These are phyloP conservation scores for Malthinus seriepunctatus DNA, from an alignment of 2,888 invertebrate genomes.

Conservation along the genomic window DNA sequence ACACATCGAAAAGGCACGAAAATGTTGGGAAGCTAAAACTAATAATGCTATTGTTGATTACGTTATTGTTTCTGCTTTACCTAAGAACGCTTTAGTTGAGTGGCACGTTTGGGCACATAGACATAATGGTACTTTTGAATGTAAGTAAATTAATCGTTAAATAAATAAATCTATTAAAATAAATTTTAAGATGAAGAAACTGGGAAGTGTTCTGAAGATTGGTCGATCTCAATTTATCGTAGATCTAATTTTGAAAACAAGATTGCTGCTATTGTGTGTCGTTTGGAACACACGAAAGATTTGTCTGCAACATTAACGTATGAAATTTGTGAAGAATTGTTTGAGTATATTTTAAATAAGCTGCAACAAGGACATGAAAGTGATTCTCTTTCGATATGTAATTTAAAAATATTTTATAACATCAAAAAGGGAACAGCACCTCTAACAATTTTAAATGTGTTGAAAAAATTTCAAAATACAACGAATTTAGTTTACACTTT, in stretches of 20 bases:
- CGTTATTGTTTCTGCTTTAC: constrained; percentile 80
- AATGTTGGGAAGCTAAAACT: constrained; percentile 80
- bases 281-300: constrained; percentile 60
- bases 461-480: constrained; percentile 59
- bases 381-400: constrained; percentile 65
- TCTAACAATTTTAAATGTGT: constrained; percentile 51
- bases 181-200: constrained; percentile 79
- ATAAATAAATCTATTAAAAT: neutral
- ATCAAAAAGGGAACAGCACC: constrained; percentile 60
- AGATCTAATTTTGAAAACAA: constrained; percentile 90
- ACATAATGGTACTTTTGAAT: constrained; percentile 85
- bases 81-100: constrained; percentile 80
- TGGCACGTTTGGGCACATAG: constrained; percentile 94
- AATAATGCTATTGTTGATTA: constrained; percentile 88
- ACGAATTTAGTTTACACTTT: constrained; percentile 69
- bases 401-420: constrained; percentile 78
- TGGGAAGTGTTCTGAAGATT: constrained; percentile 77
- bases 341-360: constrained; percentile 59
- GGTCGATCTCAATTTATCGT: constrained; percentile 80
- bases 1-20: constrained; percentile 73
- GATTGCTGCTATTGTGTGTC: constrained; percentile 83
- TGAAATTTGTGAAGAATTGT: constrained; percentile 59
- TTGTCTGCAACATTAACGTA: constrained; percentile 54
- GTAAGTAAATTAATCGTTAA: constrained; percentile 59
- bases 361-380: constrained; percentile 58